Base-by-base conservation (phyloP, 2,888 invertebrate species). In the Philaethria dido region DNA sequence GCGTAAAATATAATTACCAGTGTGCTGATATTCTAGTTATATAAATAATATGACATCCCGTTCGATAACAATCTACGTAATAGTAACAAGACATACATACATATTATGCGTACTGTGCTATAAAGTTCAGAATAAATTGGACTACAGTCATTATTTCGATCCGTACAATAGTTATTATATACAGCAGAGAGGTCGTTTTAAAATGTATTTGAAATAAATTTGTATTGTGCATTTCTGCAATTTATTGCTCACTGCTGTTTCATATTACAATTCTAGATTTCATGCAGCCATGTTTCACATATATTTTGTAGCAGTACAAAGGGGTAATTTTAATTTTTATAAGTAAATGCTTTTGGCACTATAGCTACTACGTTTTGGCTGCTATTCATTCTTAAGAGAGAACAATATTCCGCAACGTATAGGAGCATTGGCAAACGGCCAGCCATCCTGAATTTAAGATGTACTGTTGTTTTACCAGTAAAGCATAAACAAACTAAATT, bases 401-500 rank as follows among this genome's bases (percentile, higher is more conserved):
- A 73, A 74, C 73, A 67, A 74, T 71, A 75, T 75, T 76, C 73
- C 71, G 78, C 76, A 75, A 76, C 77, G 77, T 78, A 75, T 78
- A 72, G 73, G 66, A 71, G 72, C 73, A 74, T 77, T 85, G 85
- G 84, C 76, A 18, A 67, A 3, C 16, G 50, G 82, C 85, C 85
- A 85, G 78, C 45, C 62, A 69, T 71, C 72, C 70, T 64, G 68
- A 75, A 79, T 78, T 77, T 73, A 70, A 75, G 71, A 75, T 67
- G 60, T 72, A 72, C 75, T 74, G 73, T 76, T 74, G 64, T 73
- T 60, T 67, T 62, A 64, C 66, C 50, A 16, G 50, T 61, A 20
- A 70, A 66, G 60, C 55, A 16, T 29, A 63, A 50, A 59, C 59
- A 42, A 57, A 55, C 22, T 50, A 57, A 22, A n/a, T 42, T 22